Evolutionary conservation across 2,888 invertebrate species (phyloP), one percentile per base, ranked within the genome.

Genomic region (Mesorhabditis sp.): DNA sequence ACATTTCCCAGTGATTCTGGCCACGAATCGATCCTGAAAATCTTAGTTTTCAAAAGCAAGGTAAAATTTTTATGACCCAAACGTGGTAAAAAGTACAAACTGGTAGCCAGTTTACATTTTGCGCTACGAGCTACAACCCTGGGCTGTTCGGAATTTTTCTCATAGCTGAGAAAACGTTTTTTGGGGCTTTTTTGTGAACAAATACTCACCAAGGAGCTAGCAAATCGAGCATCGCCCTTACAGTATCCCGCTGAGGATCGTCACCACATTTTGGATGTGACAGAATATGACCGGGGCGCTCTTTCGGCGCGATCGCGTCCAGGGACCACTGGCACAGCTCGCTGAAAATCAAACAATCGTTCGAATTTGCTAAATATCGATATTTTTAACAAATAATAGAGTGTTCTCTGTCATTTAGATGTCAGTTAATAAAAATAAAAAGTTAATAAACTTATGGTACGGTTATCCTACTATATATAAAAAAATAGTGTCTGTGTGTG

Each of bases 321-420:
- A 50, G 7, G 10, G n/a, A 50, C 58, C 58, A 50, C 10, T n/a
- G 7, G 58, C 58, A 50, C 10, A 50, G 2, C n/a, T 10, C 10
- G 10, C 58, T 50, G 58, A 50, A 50, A 50, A 50, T 50, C n/a
- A n/a, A 50, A 50, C n/a, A n/a, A 50, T 50, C 58, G n/a, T 13
- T 50, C 1, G n/a, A 50, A 50, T 50, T 10, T 13, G 58, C 58
- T 50, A 13, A 50, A 10, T 50, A 50, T 10, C 2, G 58, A 50
- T 0, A 28, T 28, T 28, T 28, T 28, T 28, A 28, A 28, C 28
- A 28, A 28, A 28, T 28, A 28, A 28, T 28, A 1, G 28, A 28
- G 28, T 28, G 28, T 28, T 28, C 28, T 28, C 28, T 28, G 28
- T 28, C 28, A 28, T 1, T 2, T 28, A 28, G 28, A 28, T 28